Evolutionary conservation across 2,888 invertebrate genomes (phyloP), one percentile per base, ranked within the genome.

Genomic region (Latrodectus hesperus): DNA sequence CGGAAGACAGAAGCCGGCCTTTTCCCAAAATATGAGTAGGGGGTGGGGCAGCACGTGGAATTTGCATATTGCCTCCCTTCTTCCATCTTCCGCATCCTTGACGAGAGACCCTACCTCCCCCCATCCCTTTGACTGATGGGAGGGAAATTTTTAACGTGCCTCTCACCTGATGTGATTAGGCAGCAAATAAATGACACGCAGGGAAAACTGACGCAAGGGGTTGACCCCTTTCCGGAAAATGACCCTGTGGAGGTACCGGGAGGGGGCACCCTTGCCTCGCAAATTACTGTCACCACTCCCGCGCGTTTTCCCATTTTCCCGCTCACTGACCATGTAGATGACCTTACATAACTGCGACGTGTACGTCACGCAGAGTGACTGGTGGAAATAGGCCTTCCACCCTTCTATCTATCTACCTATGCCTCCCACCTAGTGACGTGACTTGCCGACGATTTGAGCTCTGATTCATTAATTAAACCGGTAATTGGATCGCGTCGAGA

Each of bases 131-230:
- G 86, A 87, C 81, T 76, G 86, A 87, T 87, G 81, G 79, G 76
- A 26, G 75, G 74, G 71, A 75, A 76, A 87, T 87, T 88, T 88
- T 86, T 86, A 81, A 86, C 86, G 86, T 86, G 76, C 86, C 83
- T 74, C 73, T 75, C 87, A 88, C 87, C 87, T 88, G 82, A 88
- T 88, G 83, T 88, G 87, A 88, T 88, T 88, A 88, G 87, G 87
- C 78, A 60, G 78, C 78, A 83, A 88, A 88, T 83, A 88, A 88
- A 88, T 88, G 87, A 88, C 77, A 80, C 76, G 85, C 85, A 68
- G 85, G 49, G 78, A 51, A 12, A 16, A 22, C 74, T 68, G 68
- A 75, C 64, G 79, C 49, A 26, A 72, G 76, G 77, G 77, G 53
- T 68, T 82, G 82, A 82, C 82, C 84, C 78, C 73, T 73, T n/a